A percentile compares a stretch with the other conserved stretches of the same genome.
Evolutionary conservation across 2,888 invertebrate genomes (phyloP).

Genomic region (Parnassius apollo): DNA sequence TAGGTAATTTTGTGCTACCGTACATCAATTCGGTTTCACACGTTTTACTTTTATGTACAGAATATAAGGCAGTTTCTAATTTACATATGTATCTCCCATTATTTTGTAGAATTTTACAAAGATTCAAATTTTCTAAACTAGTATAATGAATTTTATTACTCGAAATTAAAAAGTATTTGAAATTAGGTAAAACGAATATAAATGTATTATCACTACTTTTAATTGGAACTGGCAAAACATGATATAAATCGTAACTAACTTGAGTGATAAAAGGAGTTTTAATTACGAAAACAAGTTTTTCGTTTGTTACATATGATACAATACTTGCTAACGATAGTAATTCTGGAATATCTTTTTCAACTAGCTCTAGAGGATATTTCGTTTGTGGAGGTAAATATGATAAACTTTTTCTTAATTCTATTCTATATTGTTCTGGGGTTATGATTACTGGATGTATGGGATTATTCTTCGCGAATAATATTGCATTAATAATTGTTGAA

Average conservation of each 20-base stretch:
- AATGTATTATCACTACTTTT: constrained; percentile 1
- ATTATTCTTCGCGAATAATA: constrained; percentile 28
- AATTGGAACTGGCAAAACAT: too few species aligned
- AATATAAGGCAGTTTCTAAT: constrained; percentile 29
- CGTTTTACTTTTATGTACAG: constrained; percentile 29
- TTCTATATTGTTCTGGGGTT: constrained; percentile 1
- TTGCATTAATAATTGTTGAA: constrained; percentile 17
- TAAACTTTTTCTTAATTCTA: neutral
- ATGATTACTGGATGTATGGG: constrained; percentile 19
- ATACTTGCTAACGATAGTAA: too few species aligned
- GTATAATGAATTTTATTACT: constrained; percentile 29
- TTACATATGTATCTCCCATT: constrained; percentile 28
- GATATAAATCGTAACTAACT: too few species aligned
- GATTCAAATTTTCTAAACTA: constrained; percentile 25
- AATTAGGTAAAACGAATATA: constrained; percentile 32
- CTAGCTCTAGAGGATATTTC: too few species aligned
- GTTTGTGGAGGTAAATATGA: neutral
- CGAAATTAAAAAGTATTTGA: constrained; percentile 29
- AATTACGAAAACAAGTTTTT: neutral
- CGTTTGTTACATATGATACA: too few species aligned
- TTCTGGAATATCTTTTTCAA: too few species aligned
- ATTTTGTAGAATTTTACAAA: constrained; percentile 27
- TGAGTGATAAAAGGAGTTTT: too few species aligned
- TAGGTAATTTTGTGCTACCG: constrained; percentile 26
- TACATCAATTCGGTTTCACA: constrained; percentile 34